Base-by-base conservation (phyloP, 2,113 vertebrate species). In the Nestor notabilis region DNA sequence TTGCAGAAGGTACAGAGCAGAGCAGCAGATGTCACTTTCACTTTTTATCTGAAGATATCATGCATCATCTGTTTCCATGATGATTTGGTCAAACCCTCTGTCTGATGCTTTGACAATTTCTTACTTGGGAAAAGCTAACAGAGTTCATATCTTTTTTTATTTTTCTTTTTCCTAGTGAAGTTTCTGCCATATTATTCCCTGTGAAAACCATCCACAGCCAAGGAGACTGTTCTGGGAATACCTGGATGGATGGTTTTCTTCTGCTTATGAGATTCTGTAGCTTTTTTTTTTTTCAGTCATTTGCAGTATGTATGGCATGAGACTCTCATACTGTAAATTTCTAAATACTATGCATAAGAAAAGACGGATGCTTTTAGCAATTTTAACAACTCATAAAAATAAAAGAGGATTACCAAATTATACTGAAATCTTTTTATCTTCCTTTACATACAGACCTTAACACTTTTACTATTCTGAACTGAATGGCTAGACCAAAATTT, bases 1-100 rank as follows among this genome's bases (percentile, higher is more conserved):
- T 77, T 91, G 46, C 17, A 79, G 41, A 65, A 76, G 28, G 4
- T 28, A 43, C 19, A 39, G 3, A 77, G 10, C 33, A 47, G 29
- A 87, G 64, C 87, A 87, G 37, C 31, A 84, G 35, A 58, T 46
- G 15, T 35, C 49, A 66, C 25, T 72, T 25, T 58, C 41, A 28
- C 4, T 61, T 92, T 89, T 58, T 63, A 23, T n/a, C 12, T 43
- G 18, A 90, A 46, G 24, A 16, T 80, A 21, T 8, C 25, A 8
- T 35, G 37, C 0, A 0, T n/a, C 17, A 72, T 56, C 33, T 53
- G 3, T 66, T 76, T 83, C 43, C 8, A 23, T 7, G 5, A 47
- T 28, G 39, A 68, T 64, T 44, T 78, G 18, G 10, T 81, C 61
- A 87, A 64, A 86, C 3, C 2, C 15, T 69, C 24, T 69, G 3